Base-by-base conservation (phyloP, 2,797 vertebrate genomes). In the Apogon hyalosoma region DNA sequence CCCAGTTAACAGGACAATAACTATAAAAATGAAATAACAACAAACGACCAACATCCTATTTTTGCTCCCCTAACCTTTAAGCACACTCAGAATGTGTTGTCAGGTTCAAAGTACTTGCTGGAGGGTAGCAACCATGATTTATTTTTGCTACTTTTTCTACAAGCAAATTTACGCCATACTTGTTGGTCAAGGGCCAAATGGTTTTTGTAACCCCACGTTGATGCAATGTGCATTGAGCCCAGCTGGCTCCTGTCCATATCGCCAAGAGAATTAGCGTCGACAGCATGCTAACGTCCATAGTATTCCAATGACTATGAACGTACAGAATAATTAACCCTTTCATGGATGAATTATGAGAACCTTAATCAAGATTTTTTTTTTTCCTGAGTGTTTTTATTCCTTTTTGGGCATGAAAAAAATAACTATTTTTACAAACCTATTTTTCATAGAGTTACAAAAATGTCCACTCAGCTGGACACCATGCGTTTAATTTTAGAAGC, bases 11-110 rank as follows among this genome's bases (percentile, higher is more conserved):
- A 90, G 79, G 84, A 92, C 90, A 77, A 95, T 95, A 95, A 95
- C 95, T 96, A 96, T 98, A 97, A 98, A 98, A 95, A 90, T 90
- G 82, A 92, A 94, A 95, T 92, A 93, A 71, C 93, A 94, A 94
- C 72, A 84, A 86, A 82, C 3, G 8, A 70, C 69, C 59, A 67
- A 74, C 95, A 94, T 93, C 93, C 94, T 94, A 95, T 96, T 95
- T 95, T 93, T 94, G 79, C 78, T 89, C 80, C 92, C 93, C 87
- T 96, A 96, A 95, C 94, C 96, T 96, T 96, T 96, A 94, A 95
- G 94, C 93, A 94, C 95, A 94, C 93, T 88, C 93, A 86, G 21
- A 50, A 31, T 60, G 48, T 46, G 61, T 60, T 65, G 87, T 83
- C 80, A 87, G 91, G 85, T 90, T 94, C 82, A 92, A 96, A 96